Conservation (phyloP, 2,113 vertebrate species). For the Scolopax mira region DNA sequence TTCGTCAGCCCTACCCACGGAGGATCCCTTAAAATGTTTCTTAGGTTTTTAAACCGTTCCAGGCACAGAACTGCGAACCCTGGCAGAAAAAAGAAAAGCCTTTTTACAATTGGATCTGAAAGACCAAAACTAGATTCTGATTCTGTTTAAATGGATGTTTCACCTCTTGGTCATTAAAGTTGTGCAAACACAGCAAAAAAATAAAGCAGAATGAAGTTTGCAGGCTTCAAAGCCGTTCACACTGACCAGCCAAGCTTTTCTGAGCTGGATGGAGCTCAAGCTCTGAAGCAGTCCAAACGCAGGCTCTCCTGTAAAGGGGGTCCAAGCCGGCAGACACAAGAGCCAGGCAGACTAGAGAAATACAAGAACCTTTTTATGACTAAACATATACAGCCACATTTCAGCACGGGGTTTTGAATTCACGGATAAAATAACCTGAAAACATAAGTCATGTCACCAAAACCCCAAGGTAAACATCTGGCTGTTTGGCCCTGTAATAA, state of each 20-base stretch:
- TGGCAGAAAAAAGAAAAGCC: background rate
- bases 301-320: background rate
- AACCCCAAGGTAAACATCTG: slow-evolving; percentile 19
- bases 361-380: slow-evolving; percentile 26
- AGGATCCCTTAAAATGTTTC: background rate
- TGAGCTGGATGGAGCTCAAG: slow-evolving; percentile 40
- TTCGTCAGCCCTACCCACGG: background rate
- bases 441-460: slow-evolving; percentile 11
- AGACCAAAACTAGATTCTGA: background rate
- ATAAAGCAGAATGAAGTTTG: slow-evolving; percentile 8
- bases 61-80: background rate
- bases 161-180: background rate
- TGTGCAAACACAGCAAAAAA: slow-evolving; percentile 28
- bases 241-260: slow-evolving; percentile 22
- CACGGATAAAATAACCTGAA: background rate
- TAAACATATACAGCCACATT: slow-evolving; percentile 1
- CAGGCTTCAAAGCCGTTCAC: background rate
- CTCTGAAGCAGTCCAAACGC: background rate
- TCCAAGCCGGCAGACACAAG: slow-evolving; percentile 10
- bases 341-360: slow-evolving; percentile 21
- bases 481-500: background rate
- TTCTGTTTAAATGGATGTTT: background rate
- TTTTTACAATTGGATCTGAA: background rate
- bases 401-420: background rate
- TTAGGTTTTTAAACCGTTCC: background rate